phyloP scores from a whole-genome alignment of 2,113 vertebrate genomes.

The Perca flavescens region DNA sequence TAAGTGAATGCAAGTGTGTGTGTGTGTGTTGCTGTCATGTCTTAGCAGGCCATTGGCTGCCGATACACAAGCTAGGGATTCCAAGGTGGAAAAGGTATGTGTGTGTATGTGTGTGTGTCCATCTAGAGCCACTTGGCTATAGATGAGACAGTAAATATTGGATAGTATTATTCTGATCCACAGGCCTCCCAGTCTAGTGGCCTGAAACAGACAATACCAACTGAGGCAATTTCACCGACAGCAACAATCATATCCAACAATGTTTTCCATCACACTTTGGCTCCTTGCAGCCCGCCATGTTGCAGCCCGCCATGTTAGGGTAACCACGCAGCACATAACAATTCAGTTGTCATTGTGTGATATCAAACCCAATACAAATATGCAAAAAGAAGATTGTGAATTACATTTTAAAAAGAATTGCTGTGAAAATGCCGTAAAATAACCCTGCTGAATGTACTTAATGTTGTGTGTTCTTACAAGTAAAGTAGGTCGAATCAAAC shows the following conservation, averaged over 20 bases:
- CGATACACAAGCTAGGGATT: slow-evolving; percentile 78
- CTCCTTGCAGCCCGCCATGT: not conserved
- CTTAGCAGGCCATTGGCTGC: slow-evolving; percentile 75
- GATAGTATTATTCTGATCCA: slow-evolving; percentile 68
- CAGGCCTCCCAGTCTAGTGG: slow-evolving; percentile 59
- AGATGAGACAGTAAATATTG: slow-evolving; percentile 78
- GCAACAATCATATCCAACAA: slow-evolving; percentile 51
- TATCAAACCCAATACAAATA: not conserved
- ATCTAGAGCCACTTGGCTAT: slow-evolving; percentile 68
- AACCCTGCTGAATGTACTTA: too few relatives aligned
- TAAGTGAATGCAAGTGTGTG: slow-evolving; percentile 65
- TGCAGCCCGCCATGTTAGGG: not conserved
- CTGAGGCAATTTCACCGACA: slow-evolving; percentile 63
- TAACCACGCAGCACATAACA: not conserved
- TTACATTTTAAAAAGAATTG: not conserved
- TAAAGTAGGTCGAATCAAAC: not conserved
- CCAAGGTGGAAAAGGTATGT: slow-evolving; percentile 78
- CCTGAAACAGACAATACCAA: slow-evolving; percentile 60
- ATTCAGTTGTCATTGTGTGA: not conserved
- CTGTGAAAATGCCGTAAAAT: not conserved
- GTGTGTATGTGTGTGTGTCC: slow-evolving; percentile 44
- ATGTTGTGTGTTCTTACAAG: not conserved
- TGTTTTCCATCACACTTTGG: slow-evolving; percentile 60
- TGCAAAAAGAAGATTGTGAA: not conserved
- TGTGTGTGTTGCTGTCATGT: slow-evolving; percentile 50